A percentile compares a stretch with the other conserved stretches of the same genome.
phyloP scores from a whole-genome alignment of 2,888 invertebrate species.

The Tromatobia lineatoria region DNA sequence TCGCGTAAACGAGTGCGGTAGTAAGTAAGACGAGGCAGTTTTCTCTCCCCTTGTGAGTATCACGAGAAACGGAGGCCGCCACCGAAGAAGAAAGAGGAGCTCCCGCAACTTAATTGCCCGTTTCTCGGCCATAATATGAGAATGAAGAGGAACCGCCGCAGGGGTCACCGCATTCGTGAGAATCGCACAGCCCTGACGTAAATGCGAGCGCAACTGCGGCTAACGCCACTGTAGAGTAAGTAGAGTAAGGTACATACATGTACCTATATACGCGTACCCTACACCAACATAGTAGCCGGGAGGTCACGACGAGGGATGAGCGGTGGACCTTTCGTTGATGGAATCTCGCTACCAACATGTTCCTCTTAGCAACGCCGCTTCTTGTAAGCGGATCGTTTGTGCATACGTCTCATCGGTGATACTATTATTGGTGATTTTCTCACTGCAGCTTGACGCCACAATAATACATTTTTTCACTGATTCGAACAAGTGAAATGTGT shows the following conservation, averaged over 20 bases:
- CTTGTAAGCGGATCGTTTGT: constrained; percentile 35
- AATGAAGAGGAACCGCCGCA: constrained; percentile 54
- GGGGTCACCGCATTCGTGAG: constrained; percentile 66
- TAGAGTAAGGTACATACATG: background rate
- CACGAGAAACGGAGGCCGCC: constrained; percentile 12
- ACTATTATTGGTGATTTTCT: too few relatives aligned
- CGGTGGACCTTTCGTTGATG: constrained; percentile 42
- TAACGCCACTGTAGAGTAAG: background rate
- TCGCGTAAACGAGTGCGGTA: background rate
- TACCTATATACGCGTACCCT: background rate
- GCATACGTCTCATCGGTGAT: background rate
- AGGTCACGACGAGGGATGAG: constrained; percentile 14
- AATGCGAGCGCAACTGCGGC: constrained; percentile 52
- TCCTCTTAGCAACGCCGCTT: background rate
- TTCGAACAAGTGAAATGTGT: background rate
- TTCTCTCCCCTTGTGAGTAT: constrained; percentile 52
- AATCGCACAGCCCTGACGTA: constrained; percentile 52
- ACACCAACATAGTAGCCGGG: background rate
- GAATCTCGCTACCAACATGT: constrained; percentile 19
- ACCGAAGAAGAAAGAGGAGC: constrained; percentile 35
- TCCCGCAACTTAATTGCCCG: constrained; percentile 60
- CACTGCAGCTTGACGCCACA: background rate
- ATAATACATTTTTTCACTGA: background rate
- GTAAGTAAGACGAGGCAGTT: constrained; percentile 3
- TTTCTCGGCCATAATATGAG: constrained; percentile 60